Evolutionary conservation across 2,113 vertebrate species (phyloP).

Genomic region (Petromus typicus): DNA sequence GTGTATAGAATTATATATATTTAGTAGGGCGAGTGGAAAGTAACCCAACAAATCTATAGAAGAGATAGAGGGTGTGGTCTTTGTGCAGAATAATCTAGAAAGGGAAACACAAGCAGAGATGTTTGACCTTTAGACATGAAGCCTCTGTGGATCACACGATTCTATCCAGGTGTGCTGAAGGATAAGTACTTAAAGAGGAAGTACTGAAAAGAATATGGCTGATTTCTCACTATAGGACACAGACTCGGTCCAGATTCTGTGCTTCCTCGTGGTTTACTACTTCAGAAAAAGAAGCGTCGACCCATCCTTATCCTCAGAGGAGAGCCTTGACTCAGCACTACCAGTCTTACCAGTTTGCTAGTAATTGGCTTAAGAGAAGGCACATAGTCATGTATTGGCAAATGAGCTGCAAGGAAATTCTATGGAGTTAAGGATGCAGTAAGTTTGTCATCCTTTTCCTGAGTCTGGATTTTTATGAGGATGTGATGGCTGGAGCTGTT

Average conservation of each 20-base stretch:
- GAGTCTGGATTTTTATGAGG: conserved; percentile 11
- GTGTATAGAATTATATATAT: not conserved
- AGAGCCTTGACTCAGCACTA: not conserved
- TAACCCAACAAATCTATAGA: not conserved
- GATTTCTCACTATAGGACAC: not conserved
- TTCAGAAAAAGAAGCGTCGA: not conserved
- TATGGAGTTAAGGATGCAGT: not conserved
- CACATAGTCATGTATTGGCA: not conserved
- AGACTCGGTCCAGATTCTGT: not conserved
- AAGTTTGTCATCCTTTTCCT: not conserved
- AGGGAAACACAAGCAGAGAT: not conserved
- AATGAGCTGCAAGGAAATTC: not conserved
- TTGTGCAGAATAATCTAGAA: not conserved
- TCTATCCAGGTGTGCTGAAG: not conserved
- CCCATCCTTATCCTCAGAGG: not conserved
- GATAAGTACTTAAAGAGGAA: not conserved
- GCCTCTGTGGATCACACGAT: not conserved
- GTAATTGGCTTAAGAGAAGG: not conserved
- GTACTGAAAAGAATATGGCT: not conserved
- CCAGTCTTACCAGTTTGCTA: not conserved
- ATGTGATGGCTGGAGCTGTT: not conserved
- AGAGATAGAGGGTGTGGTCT: not conserved
- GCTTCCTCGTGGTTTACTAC: not conserved
- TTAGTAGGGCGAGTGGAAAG: not conserved
- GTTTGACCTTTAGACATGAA: not conserved